Base-by-base conservation (phyloP, 2,888 invertebrate genomes). In the Hoplodrina blanda region DNA sequence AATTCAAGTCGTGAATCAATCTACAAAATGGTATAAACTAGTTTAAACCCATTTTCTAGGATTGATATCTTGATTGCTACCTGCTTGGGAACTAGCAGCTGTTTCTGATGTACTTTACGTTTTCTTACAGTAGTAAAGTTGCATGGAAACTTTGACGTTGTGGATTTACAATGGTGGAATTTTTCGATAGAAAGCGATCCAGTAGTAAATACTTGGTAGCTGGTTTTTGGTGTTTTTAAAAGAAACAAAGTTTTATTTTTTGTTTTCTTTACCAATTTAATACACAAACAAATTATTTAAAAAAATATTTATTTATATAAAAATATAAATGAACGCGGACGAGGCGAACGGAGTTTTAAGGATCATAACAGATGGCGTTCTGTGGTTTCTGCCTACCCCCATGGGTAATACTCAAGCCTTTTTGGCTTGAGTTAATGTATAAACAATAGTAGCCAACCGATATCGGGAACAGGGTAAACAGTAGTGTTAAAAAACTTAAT, bases 31-130 rank as follows among this genome's bases (percentile, higher is more conserved):
- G 49, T 25, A 19, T 70, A 44, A 69, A 80, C 59, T 68, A 64
- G 57, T 78, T 81, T 60, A 69, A 84, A 78, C 71, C 70, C 20
- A 71, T 81, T 83, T 76, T 65, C 75, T 78, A 82, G 63, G 66
- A 69, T 78, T 81, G 81, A 83, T 83, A 81, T 83, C 82, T 83
- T 84, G 84, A 74, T 78, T 66, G 78, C 62, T 56, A 62, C 61
- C 41, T 73, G 73, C 57, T 62, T 84, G 82, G 56, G 64, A 84
- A 64, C 53, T 3, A 70, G 37, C 84, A 72, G 74, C 56, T 78
- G 82, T 37, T 66, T 30, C 63, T 62, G 41, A 83, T 80, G 61
- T 57, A 70, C 62, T 73, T 78, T 81, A 78, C 63, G 82, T 64
- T 78, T 67, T 73, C 73, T 78, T 81, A 57, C 37, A 63, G 53